Evolutionary conservation across 2,797 vertebrate species (phyloP).

Genomic region (Peromyscus attwateri): DNA sequence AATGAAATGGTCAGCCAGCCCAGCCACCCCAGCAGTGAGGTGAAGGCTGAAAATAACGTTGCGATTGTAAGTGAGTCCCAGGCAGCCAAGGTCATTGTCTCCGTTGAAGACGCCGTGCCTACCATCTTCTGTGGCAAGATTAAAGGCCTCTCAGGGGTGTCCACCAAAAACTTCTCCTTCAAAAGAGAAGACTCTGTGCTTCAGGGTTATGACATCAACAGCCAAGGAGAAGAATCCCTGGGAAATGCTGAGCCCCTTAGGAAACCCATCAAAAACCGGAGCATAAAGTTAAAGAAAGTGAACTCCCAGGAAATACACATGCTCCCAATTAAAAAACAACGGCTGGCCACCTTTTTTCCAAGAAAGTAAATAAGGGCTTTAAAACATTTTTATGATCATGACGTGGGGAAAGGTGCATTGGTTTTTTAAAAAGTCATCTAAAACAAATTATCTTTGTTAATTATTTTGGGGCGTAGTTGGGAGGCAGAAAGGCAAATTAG

Average conservation of each 20-base stretch:
- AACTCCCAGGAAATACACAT: constrained; percentile 99
- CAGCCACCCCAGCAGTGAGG: constrained; percentile 80
- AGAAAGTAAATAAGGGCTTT: constrained; percentile 94
- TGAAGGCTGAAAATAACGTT: constrained; percentile 90
- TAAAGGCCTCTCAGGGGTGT: constrained; percentile 97
- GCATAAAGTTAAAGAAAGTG: constrained; percentile 99
- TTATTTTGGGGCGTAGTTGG: constrained; percentile 87
- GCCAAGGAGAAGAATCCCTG: constrained; percentile 91
- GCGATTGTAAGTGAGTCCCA: constrained; percentile 95
- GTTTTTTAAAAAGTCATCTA: constrained; percentile 90
- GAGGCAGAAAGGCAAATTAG: constrained; percentile 83
- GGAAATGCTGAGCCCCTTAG: constrained; percentile 92
- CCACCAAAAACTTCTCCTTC: constrained; percentile 99
- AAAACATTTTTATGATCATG: constrained; percentile 88
- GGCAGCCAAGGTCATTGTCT: constrained; percentile 98
- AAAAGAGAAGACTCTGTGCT: constrained; percentile 94
- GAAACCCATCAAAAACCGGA: constrained; percentile 95
- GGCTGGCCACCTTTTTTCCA: constrained; percentile 96
- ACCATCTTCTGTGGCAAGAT: constrained; percentile 98
- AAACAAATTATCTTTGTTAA: constrained; percentile 91
- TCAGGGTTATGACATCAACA: constrained; percentile 92
- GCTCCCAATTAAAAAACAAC: constrained; percentile 99
- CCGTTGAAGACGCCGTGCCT: constrained; percentile 97
- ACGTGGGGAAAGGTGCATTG: constrained; percentile 89
- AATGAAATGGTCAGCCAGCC: constrained; percentile 92